These are phyloP conservation scores for Portevinia maculata DNA, from an alignment of 2,888 invertebrate species.

Conservation along the genomic window DNA sequence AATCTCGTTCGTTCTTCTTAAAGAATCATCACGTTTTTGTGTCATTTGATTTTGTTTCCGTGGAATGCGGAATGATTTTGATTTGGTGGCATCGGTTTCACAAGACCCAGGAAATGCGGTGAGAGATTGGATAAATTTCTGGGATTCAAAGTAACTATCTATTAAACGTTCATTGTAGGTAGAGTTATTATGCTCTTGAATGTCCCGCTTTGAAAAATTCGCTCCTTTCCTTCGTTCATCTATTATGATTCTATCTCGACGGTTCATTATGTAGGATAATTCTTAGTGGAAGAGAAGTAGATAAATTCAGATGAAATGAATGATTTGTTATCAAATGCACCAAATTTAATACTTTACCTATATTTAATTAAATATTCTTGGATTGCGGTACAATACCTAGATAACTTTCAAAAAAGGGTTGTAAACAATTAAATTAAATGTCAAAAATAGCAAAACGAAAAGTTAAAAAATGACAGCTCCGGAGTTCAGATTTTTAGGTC, in stretches of 20 bases:
- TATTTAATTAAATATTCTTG: too few relatives aligned
- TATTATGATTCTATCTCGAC: background rate
- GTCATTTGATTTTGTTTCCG: slow-evolving; percentile 9
- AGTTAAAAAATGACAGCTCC: too few relatives aligned
- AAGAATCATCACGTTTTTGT: too few relatives aligned
- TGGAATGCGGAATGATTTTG: slow-evolving; percentile 40
- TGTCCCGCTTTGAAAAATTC: background rate
- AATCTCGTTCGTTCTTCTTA: background rate
- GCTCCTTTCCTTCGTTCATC: slow-evolving; percentile 11
- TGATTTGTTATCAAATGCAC: background rate
- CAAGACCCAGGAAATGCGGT: background rate
- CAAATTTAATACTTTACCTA: background rate
- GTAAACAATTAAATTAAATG: too few relatives aligned
- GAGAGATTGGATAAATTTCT: slow-evolving; percentile 35
- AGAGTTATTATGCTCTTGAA: background rate
- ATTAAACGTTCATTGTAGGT: background rate
- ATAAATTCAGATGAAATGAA: too few relatives aligned
- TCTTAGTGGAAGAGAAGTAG: too few relatives aligned
- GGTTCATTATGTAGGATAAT: slow-evolving; percentile 25
- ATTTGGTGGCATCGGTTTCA: background rate
- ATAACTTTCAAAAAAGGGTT: too few relatives aligned
- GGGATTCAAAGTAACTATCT: slow-evolving; percentile 35
- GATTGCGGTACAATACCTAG: too few relatives aligned
- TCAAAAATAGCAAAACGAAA: too few relatives aligned
- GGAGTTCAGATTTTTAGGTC: too few relatives aligned